phyloP scores from a whole-genome alignment of 2,888 invertebrate species.

The Rhimphoctona megacephalus region DNA sequence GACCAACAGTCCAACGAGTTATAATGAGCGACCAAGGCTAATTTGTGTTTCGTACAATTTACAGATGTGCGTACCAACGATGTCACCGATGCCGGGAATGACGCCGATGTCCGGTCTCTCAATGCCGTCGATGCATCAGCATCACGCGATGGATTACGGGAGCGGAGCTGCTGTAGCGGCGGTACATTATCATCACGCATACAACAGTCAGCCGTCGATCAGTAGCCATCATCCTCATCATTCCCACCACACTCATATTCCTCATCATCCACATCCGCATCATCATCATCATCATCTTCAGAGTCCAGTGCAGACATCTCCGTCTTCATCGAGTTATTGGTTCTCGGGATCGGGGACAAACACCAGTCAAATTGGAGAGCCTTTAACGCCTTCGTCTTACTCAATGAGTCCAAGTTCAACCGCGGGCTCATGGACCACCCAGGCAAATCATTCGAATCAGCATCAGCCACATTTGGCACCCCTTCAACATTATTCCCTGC shows the following conservation, averaged over 20 bases:
- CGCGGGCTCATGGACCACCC: conserved; percentile 63
- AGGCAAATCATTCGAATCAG: conserved; percentile 48
- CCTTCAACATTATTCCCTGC: conserved; percentile 77
- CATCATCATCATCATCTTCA: conserved; percentile 73
- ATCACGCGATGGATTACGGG: conserved; percentile 78
- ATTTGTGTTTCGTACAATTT: conserved; percentile 54
- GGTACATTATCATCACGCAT: conserved; percentile 64
- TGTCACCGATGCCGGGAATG: conserved; percentile 78
- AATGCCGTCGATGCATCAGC: conserved; percentile 77
- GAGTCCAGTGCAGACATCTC: conserved; percentile 65
- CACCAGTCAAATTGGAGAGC: conserved; percentile 75
- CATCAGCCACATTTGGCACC: conserved; percentile 71
- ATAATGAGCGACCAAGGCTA: not conserved
- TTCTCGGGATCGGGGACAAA: conserved; percentile 71
- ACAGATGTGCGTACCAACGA: conserved; percentile 79
- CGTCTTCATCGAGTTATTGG: conserved; percentile 74
- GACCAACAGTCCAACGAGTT: not conserved
- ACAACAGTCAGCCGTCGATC: conserved; percentile 54
- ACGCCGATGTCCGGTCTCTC: conserved; percentile 77
- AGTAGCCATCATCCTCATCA: conserved; percentile 56
- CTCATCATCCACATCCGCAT: conserved; percentile 66
- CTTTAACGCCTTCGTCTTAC: conserved; percentile 76
- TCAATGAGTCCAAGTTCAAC: conserved; percentile 70
- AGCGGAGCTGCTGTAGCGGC: conserved; percentile 52
- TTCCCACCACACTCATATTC: conserved; percentile 74